A percentile compares a stretch with the other conserved stretches of the same genome.
Conservation (phyloP, 1,140 invertebrate genomes). For the Zelostemma sp. region DNA sequence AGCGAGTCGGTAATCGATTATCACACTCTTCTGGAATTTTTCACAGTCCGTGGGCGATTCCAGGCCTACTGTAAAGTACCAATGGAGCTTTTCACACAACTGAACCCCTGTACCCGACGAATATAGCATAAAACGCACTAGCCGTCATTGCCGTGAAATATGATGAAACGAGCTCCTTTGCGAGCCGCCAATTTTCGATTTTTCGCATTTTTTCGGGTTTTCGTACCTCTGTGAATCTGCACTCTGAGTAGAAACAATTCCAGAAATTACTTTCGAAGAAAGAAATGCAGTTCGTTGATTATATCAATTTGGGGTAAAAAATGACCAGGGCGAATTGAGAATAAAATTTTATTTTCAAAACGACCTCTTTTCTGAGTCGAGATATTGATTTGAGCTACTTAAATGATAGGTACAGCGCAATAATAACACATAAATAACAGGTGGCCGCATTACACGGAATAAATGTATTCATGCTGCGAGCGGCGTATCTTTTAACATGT, state of each 20-base stretch:
- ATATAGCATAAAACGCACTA: not conserved
- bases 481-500: slow-evolving; percentile 15
- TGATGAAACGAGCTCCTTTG: too few species aligned
- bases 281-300: too few species aligned
- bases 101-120: slow-evolving; percentile 2
- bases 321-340: too few species aligned
- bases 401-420: slow-evolving; percentile 40
- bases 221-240: too few species aligned
- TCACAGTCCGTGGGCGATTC: slow-evolving; percentile 54
- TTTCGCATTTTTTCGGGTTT: too few species aligned
- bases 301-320: too few species aligned
- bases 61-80: slow-evolving; percentile 18
- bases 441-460: slow-evolving; percentile 10
- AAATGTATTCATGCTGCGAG: slow-evolving; percentile 13
- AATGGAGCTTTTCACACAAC: slow-evolving; percentile 25
- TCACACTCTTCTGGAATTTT: slow-evolving; percentile 53
- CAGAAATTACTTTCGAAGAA: too few species aligned
- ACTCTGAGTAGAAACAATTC: too few species aligned
- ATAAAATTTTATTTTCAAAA: too few species aligned
- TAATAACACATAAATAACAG: slow-evolving; percentile 32
- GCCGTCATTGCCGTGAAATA: too few species aligned
- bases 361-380: too few species aligned
- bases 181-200: too few species aligned
- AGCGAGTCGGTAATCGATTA: slow-evolving; percentile 62
- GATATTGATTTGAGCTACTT: slow-evolving; percentile 26